phyloP scores from a whole-genome alignment of 2,888 invertebrate species.

The Tanaodytes sp. region DNA sequence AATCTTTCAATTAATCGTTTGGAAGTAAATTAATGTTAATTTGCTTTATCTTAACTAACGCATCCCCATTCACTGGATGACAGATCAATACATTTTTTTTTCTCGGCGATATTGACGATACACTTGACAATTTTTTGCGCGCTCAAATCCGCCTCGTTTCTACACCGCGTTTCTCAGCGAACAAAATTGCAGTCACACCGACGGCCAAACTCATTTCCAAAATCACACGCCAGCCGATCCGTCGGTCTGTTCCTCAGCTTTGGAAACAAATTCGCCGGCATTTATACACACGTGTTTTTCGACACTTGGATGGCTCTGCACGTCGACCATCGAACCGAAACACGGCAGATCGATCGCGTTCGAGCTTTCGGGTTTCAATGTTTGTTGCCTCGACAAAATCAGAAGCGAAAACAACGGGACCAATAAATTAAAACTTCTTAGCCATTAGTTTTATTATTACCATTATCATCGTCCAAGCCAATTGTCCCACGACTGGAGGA shows the following conservation, averaged over 20 bases:
- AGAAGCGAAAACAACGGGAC: constrained; percentile 14
- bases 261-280: constrained; percentile 43
- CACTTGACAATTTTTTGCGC: constrained; percentile 48
- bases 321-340: too few relatives aligned
- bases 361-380: too few relatives aligned
- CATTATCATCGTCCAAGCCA: too few relatives aligned
- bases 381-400: constrained; percentile 18
- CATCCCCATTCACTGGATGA: constrained; percentile 49
- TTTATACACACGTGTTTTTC: constrained; percentile 33
- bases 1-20: constrained; percentile 50
- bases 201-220: constrained; percentile 40
- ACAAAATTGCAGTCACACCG: constrained; percentile 36
- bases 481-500: too few relatives aligned
- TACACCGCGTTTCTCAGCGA: constrained; percentile 34
- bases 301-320: constrained; percentile 39
- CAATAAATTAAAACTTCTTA: constrained; percentile 15
- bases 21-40: constrained; percentile 53
- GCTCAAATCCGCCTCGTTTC: constrained; percentile 43
- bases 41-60: constrained; percentile 50
- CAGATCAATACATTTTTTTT: constrained; percentile 50
- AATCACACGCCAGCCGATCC: constrained; percentile 11
- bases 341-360: constrained; percentile 30
- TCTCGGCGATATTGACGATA: constrained; percentile 53
- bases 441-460: too few relatives aligned
- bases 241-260: constrained; percentile 8